Conservation (phyloP, 2,797 vertebrate genomes). For the Petrocephalus sullivani region DNA sequence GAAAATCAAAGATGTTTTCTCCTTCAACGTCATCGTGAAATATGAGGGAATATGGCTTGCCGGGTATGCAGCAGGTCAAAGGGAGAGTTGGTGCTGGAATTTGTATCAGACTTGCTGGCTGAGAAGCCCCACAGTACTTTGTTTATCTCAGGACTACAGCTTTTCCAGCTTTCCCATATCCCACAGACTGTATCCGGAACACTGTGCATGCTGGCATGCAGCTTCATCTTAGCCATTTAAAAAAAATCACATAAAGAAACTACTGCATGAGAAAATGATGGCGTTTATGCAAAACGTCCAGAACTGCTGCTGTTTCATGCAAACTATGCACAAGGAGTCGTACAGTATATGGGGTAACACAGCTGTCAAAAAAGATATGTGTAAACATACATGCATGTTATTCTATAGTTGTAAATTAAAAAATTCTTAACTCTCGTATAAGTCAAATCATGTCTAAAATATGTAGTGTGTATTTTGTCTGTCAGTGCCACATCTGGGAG, state of each 20-base stretch:
- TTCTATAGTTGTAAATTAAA: too few species aligned
- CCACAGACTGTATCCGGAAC: neutral
- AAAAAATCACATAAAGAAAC: neutral
- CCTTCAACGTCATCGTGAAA: slow-evolving; percentile 62
- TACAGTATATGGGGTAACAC: too few species aligned
- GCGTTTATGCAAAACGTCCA: neutral
- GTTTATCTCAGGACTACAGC: slow-evolving; percentile 4
- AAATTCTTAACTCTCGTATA: too few species aligned
- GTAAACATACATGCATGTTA: too few species aligned
- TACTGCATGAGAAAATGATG: neutral
- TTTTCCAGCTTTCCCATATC: neutral
- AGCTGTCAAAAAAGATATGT: too few species aligned
- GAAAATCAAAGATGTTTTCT: slow-evolving; percentile 44
- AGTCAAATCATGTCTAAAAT: too few species aligned
- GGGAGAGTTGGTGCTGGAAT: slow-evolving; percentile 52
- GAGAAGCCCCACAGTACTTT: neutral
- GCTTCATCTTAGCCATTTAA: neutral
- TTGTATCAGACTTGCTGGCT: slow-evolving; percentile 31
- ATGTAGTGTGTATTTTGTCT: too few species aligned
- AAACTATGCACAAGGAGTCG: neutral
- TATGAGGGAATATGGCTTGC: slow-evolving; percentile 46
- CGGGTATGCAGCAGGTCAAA: slow-evolving; percentile 59
- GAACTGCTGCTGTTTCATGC: neutral
- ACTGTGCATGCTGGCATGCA: neutral
- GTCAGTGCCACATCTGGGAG: too few species aligned